phyloP scores from a whole-genome alignment of 30 jellyfish, hydroid and myxozoan species.

The Aurelia sp. region DNA sequence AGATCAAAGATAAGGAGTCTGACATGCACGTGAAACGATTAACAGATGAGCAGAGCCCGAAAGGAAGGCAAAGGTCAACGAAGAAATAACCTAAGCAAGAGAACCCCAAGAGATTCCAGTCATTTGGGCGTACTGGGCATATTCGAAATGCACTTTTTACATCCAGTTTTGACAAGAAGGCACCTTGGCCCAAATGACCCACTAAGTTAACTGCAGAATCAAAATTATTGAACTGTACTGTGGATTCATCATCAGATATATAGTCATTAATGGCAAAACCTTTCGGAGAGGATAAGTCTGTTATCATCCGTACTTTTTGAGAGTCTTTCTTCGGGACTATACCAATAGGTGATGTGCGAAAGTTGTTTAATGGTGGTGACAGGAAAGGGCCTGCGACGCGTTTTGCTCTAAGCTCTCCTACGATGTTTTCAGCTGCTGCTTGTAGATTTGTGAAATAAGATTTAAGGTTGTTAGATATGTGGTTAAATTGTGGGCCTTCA shows the following conservation, averaged over 20 bases:
- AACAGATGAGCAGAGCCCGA: constrained; percentile 76
- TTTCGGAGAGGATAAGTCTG: constrained; percentile 38
- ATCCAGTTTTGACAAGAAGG: too few relatives aligned
- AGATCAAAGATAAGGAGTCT: background rate
- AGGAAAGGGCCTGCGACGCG: too few relatives aligned
- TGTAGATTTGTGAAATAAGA: too few relatives aligned
- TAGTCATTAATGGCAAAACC: too few relatives aligned
- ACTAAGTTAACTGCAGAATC: too few relatives aligned
- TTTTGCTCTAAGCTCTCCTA: too few relatives aligned
- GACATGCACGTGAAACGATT: background rate
- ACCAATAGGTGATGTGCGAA: constrained; percentile 66
- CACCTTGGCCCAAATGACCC: too few relatives aligned
- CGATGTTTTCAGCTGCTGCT: too few relatives aligned
- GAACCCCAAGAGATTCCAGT: constrained; percentile 58
- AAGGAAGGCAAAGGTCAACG: constrained; percentile 73
- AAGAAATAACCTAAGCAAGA: constrained; percentile 46
- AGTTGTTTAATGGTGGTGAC: background rate
- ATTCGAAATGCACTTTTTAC: constrained; percentile 43
- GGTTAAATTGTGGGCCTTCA: too few relatives aligned
- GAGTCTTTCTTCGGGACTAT: constrained; percentile 71
- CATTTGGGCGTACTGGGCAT: background rate
- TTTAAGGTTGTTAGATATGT: too few relatives aligned
- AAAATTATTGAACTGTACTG: too few relatives aligned
- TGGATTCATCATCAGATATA: too few relatives aligned
- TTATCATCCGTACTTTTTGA: constrained; percentile 56